A percentile compares a stretch with the other conserved stretches of the same genome.
phyloP scores from a whole-genome alignment of 1,140 invertebrate genomes.

The Magallana angulata region DNA sequence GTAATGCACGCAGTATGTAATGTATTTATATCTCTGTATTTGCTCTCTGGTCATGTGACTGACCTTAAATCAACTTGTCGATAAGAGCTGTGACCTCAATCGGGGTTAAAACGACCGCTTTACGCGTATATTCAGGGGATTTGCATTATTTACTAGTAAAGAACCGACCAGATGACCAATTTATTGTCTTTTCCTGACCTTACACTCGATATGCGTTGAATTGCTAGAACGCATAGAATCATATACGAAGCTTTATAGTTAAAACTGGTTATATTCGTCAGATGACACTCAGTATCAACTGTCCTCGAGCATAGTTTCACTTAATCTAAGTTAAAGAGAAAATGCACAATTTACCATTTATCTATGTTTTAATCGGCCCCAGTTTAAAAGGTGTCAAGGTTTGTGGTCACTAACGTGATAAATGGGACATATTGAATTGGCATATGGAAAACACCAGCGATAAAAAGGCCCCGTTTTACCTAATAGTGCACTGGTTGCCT shows the following conservation, averaged over 20 bases:
- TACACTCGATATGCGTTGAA: too few relatives aligned
- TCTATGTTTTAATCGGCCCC: background rate
- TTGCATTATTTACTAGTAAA: too few relatives aligned
- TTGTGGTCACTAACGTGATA: conserved; percentile 4
- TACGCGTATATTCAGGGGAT: too few relatives aligned
- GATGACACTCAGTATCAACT: too few relatives aligned
- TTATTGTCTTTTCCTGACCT: too few relatives aligned
- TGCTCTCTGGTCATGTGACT: conserved; percentile 21
- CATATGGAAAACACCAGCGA: conserved; percentile 8
- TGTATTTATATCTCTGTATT: conserved; percentile 33
- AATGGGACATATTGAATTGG: conserved; percentile 11
- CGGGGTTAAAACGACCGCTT: conserved; percentile 17
- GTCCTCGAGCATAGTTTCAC: too few relatives aligned
- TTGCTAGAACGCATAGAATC: too few relatives aligned
- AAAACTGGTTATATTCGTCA: too few relatives aligned
- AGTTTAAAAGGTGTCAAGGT: conserved; percentile 17
- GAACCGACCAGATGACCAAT: too few relatives aligned
- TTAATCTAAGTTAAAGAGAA: too few relatives aligned
- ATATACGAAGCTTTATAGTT: too few relatives aligned
- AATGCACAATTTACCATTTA: background rate
- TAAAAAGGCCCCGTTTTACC: conserved; percentile 13
- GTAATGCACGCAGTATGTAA: conserved; percentile 30
- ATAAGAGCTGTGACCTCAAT: conserved; percentile 30
- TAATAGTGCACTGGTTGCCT: conserved; percentile 9
- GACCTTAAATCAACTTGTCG: conserved; percentile 37